These are phyloP conservation scores for Platycheirus rosarum DNA, from an alignment of 2,888 invertebrate genomes.

Conservation along the genomic window DNA sequence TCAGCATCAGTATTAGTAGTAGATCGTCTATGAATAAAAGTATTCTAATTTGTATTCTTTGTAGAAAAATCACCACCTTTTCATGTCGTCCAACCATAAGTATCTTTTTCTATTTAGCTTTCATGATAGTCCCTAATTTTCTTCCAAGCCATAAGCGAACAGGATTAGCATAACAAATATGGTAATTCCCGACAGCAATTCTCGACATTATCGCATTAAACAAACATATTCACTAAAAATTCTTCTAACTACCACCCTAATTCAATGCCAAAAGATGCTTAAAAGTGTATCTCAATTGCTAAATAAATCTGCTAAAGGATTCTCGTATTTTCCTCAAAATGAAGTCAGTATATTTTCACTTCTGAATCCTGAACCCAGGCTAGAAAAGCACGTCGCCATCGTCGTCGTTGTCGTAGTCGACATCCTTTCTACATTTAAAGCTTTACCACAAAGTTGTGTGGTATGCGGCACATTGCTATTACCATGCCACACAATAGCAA, in stretches of 20 bases:
- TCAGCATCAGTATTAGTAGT: too few species aligned
- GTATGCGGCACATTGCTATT: conserved; percentile 42
- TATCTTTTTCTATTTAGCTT: too few species aligned
- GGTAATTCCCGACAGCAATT: conserved; percentile 30
- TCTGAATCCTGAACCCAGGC: neutral
- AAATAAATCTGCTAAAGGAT: conserved; percentile 15
- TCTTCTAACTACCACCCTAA: conserved; percentile 1
- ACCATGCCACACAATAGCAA: conserved; percentile 42
- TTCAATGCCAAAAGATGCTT: conserved; percentile 18
- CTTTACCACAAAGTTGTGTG: conserved; percentile 57
- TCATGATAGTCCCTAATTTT: neutral
- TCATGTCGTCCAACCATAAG: too few species aligned
- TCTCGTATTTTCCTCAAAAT: conserved; percentile 23
- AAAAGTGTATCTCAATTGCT: conserved; percentile 3
- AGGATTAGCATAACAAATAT: conserved; percentile 7
- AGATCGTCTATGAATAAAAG: too few species aligned
- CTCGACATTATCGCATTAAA: conserved; percentile 20
- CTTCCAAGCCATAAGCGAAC: neutral
- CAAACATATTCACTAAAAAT: conserved; percentile 3
- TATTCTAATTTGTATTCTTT: too few species aligned
- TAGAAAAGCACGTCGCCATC: conserved; percentile 7
- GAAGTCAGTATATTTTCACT: neutral
- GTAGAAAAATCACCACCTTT: too few species aligned
- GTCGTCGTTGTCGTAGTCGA: neutral
- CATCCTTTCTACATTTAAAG: conserved; percentile 26